Conservation (phyloP, 2,888 invertebrate genomes). For the Parapristionchus giblindavisi region DNA sequence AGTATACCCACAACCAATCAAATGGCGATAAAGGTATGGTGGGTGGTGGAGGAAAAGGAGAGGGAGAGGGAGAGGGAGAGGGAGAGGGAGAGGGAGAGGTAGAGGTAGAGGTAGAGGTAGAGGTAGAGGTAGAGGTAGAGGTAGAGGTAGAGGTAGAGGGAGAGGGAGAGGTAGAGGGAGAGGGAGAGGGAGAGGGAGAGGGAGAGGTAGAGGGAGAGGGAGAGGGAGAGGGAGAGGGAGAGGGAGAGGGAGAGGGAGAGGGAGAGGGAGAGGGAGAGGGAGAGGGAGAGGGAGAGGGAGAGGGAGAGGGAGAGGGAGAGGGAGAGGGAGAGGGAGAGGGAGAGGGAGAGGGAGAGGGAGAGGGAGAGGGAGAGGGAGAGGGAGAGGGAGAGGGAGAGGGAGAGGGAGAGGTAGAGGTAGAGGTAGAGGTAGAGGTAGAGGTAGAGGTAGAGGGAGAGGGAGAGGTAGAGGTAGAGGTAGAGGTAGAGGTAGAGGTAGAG, state of each 20-base stretch:
- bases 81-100: background rate
- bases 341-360: background rate
- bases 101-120: no score
- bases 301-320: background rate
- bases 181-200: no score
- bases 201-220: background rate
- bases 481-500: background rate
- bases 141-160: no score
- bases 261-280: background rate
- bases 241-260: background rate
- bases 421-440: no score
- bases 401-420: no score
- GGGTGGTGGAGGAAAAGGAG: background rate
- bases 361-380: background rate
- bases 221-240: background rate
- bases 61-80: background rate
- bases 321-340: background rate
- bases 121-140: no score
- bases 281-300: slow-evolving; percentile 12
- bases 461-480: no score
- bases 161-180: no score
- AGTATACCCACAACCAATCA: no score
- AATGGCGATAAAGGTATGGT: no score
- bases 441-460: no score
- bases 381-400: slow-evolving; percentile 1